Evolutionary conservation across 2,888 invertebrate genomes (phyloP).

Genomic region (Aspidiotus destructor): DNA sequence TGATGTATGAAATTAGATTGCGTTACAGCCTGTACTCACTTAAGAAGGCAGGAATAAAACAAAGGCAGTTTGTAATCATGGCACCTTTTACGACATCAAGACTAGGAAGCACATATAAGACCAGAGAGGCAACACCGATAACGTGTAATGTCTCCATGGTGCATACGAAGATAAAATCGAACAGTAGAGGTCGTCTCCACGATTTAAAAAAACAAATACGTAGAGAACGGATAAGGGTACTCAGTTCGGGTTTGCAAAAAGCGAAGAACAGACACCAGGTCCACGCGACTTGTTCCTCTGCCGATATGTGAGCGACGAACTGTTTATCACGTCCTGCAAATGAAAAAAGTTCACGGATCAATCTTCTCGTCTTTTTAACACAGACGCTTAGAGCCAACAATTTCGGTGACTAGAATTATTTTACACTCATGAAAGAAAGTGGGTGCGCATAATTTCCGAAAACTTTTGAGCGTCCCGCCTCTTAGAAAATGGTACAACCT

Average conservation of each 20-base stretch:
- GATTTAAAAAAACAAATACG: conserved; percentile 87
- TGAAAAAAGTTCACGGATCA: not conserved
- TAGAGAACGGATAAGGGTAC: conserved; percentile 70
- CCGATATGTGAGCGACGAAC: conserved; percentile 69
- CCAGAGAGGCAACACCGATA: conserved; percentile 73
- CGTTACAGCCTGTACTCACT: conserved; percentile 42
- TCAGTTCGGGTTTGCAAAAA: conserved; percentile 79
- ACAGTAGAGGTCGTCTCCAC: conserved; percentile 59
- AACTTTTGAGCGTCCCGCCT: too few relatives aligned
- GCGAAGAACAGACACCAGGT: conserved; percentile 84
- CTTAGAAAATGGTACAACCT: too few relatives aligned
- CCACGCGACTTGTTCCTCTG: conserved; percentile 81
- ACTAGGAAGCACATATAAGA: conserved; percentile 81
- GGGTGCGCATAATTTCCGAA: too few relatives aligned
- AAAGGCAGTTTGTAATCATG: conserved; percentile 91
- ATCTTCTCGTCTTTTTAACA: too few relatives aligned
- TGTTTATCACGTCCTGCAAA: conserved; percentile 72
- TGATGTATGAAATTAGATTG: not conserved
- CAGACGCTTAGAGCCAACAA: too few relatives aligned
- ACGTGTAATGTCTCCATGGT: conserved; percentile 81
- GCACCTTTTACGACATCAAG: conserved; percentile 89
- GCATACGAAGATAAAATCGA: conserved; percentile 59
- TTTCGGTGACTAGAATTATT: too few relatives aligned
- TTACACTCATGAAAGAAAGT: too few relatives aligned
- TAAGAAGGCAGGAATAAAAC: conserved; percentile 67